Conservation (phyloP, 1,140 invertebrate genomes). For the Araneus ventricosus region DNA sequence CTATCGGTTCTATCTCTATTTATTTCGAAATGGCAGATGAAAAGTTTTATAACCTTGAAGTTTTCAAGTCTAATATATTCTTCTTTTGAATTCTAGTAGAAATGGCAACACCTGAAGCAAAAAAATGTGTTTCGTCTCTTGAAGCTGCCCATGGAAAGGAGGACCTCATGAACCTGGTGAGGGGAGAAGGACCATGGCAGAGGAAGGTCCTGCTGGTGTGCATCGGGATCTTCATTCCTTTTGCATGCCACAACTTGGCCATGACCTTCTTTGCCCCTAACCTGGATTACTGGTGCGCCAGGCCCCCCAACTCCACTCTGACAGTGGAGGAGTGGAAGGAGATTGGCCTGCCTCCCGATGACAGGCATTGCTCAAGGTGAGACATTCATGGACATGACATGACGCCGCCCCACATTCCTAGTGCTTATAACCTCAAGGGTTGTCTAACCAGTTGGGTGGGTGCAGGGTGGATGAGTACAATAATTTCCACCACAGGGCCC, state of each 20-base stretch:
- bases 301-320: background rate
- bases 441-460: no score
- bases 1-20: no score
- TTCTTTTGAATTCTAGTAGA: background rate
- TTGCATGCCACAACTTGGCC: background rate
- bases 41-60: no score
- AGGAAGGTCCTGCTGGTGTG: background rate
- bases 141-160: background rate
- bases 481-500: no score
- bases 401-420: no score
- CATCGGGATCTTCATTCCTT: background rate
- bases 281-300: conserved; percentile 48
- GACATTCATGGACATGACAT: no score
- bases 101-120: background rate
- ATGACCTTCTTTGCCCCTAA: conserved; percentile 36
- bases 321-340: conserved; percentile 44
- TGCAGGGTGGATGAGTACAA: no score
- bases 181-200: conserved; percentile 49
- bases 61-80: no score
- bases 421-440: no score
- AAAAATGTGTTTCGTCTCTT: background rate
- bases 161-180: conserved; percentile 24
- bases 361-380: conserved; percentile 12
- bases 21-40: no score
- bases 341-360: background rate